Base-by-base conservation (phyloP, 35 echinoderm and acorn worm genomes). In the Apostichopus japonicus region DNA sequence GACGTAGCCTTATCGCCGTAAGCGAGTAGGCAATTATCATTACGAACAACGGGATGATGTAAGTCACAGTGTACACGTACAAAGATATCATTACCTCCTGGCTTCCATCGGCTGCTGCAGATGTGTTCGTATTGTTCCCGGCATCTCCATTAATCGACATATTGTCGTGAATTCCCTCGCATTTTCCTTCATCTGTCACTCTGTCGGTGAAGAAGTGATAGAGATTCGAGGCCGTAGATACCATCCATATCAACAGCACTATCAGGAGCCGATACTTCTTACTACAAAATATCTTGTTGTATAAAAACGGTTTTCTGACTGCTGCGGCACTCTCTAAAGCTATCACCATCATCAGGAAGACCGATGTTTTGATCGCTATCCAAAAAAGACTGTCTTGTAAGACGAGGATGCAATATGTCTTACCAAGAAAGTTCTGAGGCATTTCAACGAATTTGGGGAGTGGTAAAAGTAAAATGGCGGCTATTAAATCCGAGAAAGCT, bases 301-400 rank as follows among this genome's bases (percentile, higher is more conserved):
- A 89, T 6, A 89, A 52, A 19, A 72, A n/a, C 0, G 86, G 86
- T 14, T 73, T 89, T 21, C 86, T 67, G 62, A 89, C 86, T 19
- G 86, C 86, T 7, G 86, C 62, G 3, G 86, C 59, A 51, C 86
- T 89, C 14, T 89, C 86, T 14, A 89, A 21, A 9, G 86, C 56
- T 67, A 89, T 89, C 27, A 63, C 72, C 86, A 89, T 89, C 16
- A 89, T 89, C 1, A 89, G n/a, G 9, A 89, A 89, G 8, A 89
- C 51, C 13, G 86, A 89, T 4, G 86, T 23, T 54, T 89, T 89
- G 24, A 89, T 89, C 23, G 23, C 5, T 8, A 89, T 52, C 86
- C 86, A 89, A n/a, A 89, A 89, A 8, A 89, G 56, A 1, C 61
- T 51, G 8, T 75, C 86, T 44, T 72, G 19, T 51, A 53, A 10